Base-by-base conservation (phyloP, 2,797 vertebrate species). In the Botia almorhae region DNA sequence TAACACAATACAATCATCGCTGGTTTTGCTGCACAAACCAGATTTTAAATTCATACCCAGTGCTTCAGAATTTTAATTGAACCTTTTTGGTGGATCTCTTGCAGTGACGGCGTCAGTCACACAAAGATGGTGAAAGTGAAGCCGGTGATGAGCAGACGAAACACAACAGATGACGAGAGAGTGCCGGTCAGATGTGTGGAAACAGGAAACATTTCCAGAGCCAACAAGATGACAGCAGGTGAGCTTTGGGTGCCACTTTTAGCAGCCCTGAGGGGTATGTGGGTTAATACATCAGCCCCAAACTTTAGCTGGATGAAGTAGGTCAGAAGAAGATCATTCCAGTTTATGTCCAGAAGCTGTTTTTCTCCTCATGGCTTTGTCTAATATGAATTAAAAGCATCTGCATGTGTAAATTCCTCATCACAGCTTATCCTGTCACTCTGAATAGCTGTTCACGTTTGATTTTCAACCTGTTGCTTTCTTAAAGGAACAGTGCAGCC, bases 121-220 rank as follows among this genome's bases (percentile, higher is more conserved):
- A 91, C 96, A 0, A 98, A 94, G 87, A 93, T 93, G 13, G 92
- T 94, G 6, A 97, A 96, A 87, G 95, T 95, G 76, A 97, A 96
- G 85, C 94, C 94, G n/a, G 91, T 94, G 0, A 93, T 95, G 21
- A 93, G 94, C 19, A 94, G 97, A 13, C 94, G 97, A 78, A 97
- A 95, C 87, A 97, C 97, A 0, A 92, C 97, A 76, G 98, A 99
- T 64, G 96, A 98, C 87, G 92, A 94, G 84, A 96, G 93, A 68
- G 88, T 95, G 72, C 89, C 96, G 74, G 92, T 95, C 86, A 95
- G 95, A 50, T 95, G 96, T 76, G 93, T 94, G 5, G 97, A 98
- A 87, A 96, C 95, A 1, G 96, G 95, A 17, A 95, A 96, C 85
- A 93, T 96, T 72, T 92, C 95, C 89, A 96, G 95, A 92, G 93